phyloP scores from a whole-genome alignment of 2,888 invertebrate genomes.

The Metopia argyrocephala region DNA sequence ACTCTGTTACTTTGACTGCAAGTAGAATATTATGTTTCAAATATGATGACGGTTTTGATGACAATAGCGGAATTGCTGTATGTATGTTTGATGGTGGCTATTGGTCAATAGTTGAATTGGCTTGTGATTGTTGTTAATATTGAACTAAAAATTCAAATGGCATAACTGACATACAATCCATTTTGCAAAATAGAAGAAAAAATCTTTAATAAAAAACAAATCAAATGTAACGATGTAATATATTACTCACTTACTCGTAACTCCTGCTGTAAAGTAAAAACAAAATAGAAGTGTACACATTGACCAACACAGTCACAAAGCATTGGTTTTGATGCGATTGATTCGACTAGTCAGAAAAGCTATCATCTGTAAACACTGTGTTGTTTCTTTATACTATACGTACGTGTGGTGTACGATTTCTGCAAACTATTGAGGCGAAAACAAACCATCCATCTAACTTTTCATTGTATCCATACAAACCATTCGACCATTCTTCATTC shows the following conservation, averaged over 20 bases:
- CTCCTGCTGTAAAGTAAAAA: conserved; percentile 33
- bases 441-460: conserved; percentile 9
- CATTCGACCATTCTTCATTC: conserved; percentile 33
- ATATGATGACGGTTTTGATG: neutral
- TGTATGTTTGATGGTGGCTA: conserved; percentile 23
- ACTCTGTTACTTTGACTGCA: conserved; percentile 8
- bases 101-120: conserved; percentile 53
- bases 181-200: conserved; percentile 16
- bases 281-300: neutral
- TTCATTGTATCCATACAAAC: conserved; percentile 29
- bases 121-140: conserved; percentile 64
- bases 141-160: conserved; percentile 66
- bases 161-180: conserved; percentile 64
- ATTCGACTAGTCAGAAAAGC: conserved; percentile 16
- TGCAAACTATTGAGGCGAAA: conserved; percentile 45
- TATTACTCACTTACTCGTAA: conserved; percentile 50
- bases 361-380: conserved; percentile 8
- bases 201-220: neutral
- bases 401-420: conserved; percentile 14
- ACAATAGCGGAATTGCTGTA: no score
- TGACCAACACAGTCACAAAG: conserved; percentile 14
- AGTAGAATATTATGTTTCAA: conserved; percentile 32
- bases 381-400: neutral
- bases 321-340: conserved; percentile 3
- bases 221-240: neutral